Conservation (phyloP, 2,113 vertebrate genomes). For the Rafetus swinhoei region DNA sequence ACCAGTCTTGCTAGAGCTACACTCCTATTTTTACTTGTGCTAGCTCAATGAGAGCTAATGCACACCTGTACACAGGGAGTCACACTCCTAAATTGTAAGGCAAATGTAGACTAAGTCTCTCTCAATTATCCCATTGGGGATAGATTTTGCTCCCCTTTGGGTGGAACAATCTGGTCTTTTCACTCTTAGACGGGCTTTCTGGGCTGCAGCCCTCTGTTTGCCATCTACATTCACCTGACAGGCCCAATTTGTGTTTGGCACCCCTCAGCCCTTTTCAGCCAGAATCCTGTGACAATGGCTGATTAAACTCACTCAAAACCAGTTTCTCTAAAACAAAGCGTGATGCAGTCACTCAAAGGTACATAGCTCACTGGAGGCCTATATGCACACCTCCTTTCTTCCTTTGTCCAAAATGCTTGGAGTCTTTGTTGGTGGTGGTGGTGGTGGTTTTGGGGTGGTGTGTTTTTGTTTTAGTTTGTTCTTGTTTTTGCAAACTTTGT, state of each 20-base stretch:
- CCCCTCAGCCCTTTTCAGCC: accelerated
- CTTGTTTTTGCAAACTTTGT: background rate
- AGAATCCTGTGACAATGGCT: background rate
- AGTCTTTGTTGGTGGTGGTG: too few species aligned
- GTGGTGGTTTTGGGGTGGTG: too few species aligned
- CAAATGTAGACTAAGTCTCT: background rate
- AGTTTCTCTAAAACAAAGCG: background rate
- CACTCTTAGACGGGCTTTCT: background rate
- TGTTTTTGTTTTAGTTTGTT: too few species aligned
- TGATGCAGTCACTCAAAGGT: background rate
- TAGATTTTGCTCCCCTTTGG: background rate
- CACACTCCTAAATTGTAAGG: too few species aligned
- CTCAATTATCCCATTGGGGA: background rate
- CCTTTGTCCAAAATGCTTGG: background rate
- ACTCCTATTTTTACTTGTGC: too few species aligned
- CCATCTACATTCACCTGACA: background rate
- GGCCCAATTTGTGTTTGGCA: background rate
- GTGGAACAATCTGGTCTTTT: background rate
- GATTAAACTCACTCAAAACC: background rate
- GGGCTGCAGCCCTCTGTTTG: background rate
- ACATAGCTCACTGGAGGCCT: background rate
- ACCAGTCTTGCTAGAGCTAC: too few species aligned
- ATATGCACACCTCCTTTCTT: background rate
- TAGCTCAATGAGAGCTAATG: too few species aligned
- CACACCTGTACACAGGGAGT: too few species aligned